These are phyloP conservation scores for Schmidtea mediterranea DNA, from an alignment of 1,140 invertebrate genomes.

Conservation along the genomic window DNA sequence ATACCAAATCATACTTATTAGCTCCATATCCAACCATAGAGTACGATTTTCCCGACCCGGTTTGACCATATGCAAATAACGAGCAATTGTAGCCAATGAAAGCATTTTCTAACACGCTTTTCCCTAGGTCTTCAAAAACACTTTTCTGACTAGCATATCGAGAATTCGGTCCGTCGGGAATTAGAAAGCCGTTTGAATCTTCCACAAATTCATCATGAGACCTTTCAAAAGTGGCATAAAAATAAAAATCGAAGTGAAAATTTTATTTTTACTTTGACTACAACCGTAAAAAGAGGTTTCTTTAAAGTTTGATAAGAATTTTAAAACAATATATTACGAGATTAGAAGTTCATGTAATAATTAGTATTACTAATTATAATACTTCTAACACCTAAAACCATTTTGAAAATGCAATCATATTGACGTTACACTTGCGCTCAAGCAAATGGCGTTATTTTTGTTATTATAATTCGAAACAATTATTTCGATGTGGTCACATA, in stretches of 20 bases:
- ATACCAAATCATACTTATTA: slow-evolving; percentile 10
- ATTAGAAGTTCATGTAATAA: no score
- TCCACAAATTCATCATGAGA: slow-evolving; percentile 29
- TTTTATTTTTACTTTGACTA: no score
- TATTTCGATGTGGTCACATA: no score
- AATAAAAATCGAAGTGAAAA: neutral
- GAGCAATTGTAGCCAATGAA: slow-evolving; percentile 33
- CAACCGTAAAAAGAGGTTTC: no score
- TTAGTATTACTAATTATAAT: no score
- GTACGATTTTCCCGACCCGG: slow-evolving; percentile 34
- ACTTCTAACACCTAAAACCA: no score
- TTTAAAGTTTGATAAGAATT: no score
- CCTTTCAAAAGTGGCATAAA: neutral
- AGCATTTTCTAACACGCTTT: slow-evolving; percentile 30
- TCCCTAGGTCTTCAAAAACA: slow-evolving; percentile 31
- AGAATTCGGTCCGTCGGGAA: slow-evolving; percentile 12
- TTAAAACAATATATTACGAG: no score
- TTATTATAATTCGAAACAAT: no score
- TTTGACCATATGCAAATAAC: slow-evolving; percentile 35
- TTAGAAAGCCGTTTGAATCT: slow-evolving; percentile 22
- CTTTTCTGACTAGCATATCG: slow-evolving; percentile 17
- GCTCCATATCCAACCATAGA: slow-evolving; percentile 22
- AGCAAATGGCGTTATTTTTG: no score
- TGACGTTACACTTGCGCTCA: no score
- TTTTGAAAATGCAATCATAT: no score